Evolutionary conservation across 2,888 invertebrate genomes (phyloP).

Genomic region (Agriopis aurantiaria): DNA sequence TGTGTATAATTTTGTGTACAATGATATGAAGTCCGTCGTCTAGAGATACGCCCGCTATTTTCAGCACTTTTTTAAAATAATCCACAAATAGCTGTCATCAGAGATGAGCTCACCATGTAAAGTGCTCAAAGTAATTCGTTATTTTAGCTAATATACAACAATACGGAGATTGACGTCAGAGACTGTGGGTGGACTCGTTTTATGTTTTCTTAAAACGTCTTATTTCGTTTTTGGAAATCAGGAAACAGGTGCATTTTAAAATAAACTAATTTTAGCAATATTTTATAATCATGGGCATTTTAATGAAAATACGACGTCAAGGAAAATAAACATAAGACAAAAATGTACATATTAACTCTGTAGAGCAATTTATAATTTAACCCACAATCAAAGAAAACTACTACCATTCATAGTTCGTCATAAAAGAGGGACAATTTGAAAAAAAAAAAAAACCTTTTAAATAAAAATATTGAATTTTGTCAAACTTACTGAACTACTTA

Average conservation of each 20-base stretch:
- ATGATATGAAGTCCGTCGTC: too few species aligned
- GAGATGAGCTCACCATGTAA: conserved; percentile 26
- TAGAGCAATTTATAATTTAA: too few species aligned
- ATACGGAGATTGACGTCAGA: conserved; percentile 32
- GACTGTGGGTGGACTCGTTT: conserved; percentile 8
- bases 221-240: conserved; percentile 5
- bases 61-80: conserved; percentile 6
- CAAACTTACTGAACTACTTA: too few species aligned
- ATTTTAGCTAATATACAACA: conserved; percentile 40
- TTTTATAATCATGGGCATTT: not conserved
- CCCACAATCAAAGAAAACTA: too few species aligned
- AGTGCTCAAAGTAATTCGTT: conserved; percentile 26
- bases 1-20: too few species aligned
- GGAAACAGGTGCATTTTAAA: conserved; percentile 7
- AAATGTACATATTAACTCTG: too few species aligned
- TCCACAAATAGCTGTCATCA: conserved; percentile 20
- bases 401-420: too few species aligned
- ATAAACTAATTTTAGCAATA: not conserved
- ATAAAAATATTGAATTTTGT: too few species aligned
- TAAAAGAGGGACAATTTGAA: too few species aligned
- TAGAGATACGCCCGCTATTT: not conserved
- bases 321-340: not conserved
- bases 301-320: not conserved
- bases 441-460: too few species aligned
- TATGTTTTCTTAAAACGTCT: conserved; percentile 5